Percentiles rank a stretch among this genome's conserved stretches.
phyloP scores from a whole-genome alignment of 2,113 vertebrate genomes.

The human region DNA sequence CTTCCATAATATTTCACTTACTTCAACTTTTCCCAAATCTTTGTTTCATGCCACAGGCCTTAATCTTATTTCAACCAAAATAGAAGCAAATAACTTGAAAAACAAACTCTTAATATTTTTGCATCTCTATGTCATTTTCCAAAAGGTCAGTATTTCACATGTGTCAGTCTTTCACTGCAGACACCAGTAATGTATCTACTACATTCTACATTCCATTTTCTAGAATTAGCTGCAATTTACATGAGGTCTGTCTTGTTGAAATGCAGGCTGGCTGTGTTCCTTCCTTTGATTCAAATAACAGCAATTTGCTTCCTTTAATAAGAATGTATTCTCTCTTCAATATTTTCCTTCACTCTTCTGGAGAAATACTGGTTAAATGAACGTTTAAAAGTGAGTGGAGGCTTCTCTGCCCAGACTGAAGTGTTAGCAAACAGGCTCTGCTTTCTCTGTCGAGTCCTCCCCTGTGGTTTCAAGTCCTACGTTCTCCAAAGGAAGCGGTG shows the following conservation, averaged over 20 bases:
- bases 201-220: not conserved
- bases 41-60: not conserved
- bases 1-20: not conserved
- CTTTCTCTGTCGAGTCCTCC: not conserved
- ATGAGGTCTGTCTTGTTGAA: not conserved
- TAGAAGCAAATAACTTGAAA: constrained; percentile 27
- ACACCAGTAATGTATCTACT: not conserved
- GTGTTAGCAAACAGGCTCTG: not conserved
- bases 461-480: not conserved
- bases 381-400: not conserved
- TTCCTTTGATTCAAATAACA: constrained; percentile 47
- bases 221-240: constrained; percentile 6
- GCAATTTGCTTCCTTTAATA: constrained; percentile 22
- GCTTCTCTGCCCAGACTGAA: not conserved
- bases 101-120: not conserved
- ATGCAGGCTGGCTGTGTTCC: not conserved
- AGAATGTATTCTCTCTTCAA: constrained; percentile 49
- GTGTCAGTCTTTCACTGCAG: not conserved
- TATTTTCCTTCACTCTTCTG: constrained; percentile 53
- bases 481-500: not conserved
- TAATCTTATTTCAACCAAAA: constrained; percentile 41
- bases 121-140: not conserved
- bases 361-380: constrained; percentile 35
- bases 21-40: not conserved
- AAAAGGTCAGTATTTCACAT: not conserved